Evolutionary conservation across 2,888 invertebrate species (phyloP), one percentile per base, ranked within the genome.

Genomic region (Patella depressa): DNA sequence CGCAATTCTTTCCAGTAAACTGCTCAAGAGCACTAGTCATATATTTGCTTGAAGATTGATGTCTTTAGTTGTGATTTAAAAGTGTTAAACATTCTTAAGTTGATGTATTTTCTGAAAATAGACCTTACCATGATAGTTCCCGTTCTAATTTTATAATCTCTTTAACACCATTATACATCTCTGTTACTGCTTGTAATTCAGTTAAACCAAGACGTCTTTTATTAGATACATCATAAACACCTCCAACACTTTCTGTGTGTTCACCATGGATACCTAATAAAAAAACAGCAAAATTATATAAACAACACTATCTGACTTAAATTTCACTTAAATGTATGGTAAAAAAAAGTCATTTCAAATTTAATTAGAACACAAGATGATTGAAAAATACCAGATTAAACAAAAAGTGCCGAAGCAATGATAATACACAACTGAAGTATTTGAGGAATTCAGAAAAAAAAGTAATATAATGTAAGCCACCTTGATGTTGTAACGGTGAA

Each of bases 171-270:
- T 85, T 82, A 79, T 85, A 81, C 85, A 89, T 88, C 80, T 87
- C 86, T 29, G 82, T 80, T 2, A 89, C 87, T 53, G 87, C 85
- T 45, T 85, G 83, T 53, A 84, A 84, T 77, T 89, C 89, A 17
- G 88, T 85, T 74, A 86, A 81, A 24, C 89, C 89, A 53, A 89
- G 85, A 69, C 89, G 84, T 59, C 88, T 83, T 79, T 87, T 85
- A 85, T 89, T 89, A 74, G 88, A 88, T 81, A 89, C 83, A 79
- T 89, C 89, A 79, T 87, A 89, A 57, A 87, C 86, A n/a, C 89
- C 89, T 34, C 86, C 88, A 54, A 83, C 86, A 73, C 88, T 86
- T 79, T 87, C 87, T 17, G 89, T 89, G 82, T 89, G 88, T 70
- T 88, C 89, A 59, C 89, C 89, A 59, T 87, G 85, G 73, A 87